Base-by-base conservation (phyloP, 2,797 vertebrate species). In the Sebastiscus tertius region DNA sequence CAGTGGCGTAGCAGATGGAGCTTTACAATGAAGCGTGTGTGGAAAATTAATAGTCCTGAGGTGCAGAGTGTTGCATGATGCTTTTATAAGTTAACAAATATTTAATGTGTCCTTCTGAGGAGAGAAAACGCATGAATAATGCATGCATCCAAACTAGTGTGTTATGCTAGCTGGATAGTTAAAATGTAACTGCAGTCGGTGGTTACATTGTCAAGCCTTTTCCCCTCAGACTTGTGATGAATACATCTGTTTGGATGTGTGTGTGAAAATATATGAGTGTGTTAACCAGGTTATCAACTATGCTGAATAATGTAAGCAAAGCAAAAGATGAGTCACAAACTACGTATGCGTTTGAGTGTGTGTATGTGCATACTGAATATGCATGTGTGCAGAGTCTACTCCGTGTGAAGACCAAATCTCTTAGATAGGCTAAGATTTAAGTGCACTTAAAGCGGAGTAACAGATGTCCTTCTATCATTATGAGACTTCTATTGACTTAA, bases 21-120 rank as follows among this genome's bases (percentile, higher is more conserved):
- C 74, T 93, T 92, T 93, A 93, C 88, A 87, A 82, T 88, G 24
- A 79, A 49, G 75, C 39, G 7, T 83, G 80, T 82, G 75, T 86
- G 80, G 87, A 91, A 93, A 92, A 92, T 91, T 78, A 90, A 93
- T 94, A 84, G 86, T 85, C 75, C 84, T 85, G 75, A 77, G 86
- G 85, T 89, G 74, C 89, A 74, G 82, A 72, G 80, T 87, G 90
- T 91, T 90, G 81, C 88, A 89, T 92, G 89, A 87, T 89, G 87
- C 86, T 94, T 94, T 95, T 87, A 93, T 87, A 93, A 92, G 89
- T 93, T 86, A 89, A 90, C 90, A 93, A 92, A 93, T 93, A 93
- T 93, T 94, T 92, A 89, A 95, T 92, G 88, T 87, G 82, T 91
- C 79, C 76, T 90, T 89, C 75, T 86, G 79, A 92, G 84, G 81